These are phyloP conservation scores for Tetropium fuscum DNA, from an alignment of 2,888 invertebrate genomes.

Conservation along the genomic window DNA sequence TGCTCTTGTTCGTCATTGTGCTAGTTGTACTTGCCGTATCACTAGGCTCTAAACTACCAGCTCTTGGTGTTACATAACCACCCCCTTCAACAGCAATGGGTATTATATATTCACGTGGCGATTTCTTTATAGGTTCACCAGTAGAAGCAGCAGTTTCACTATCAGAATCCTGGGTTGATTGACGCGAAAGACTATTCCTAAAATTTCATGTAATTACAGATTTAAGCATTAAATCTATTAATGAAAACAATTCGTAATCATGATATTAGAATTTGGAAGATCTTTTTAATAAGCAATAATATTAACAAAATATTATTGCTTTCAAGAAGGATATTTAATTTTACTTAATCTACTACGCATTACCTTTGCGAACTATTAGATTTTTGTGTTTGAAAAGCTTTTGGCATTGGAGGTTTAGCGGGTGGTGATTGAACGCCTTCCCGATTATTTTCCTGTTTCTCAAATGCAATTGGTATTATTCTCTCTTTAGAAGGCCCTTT, in stretches of 20 bases:
- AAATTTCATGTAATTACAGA: slow-evolving; percentile 25
- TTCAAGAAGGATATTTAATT: background rate
- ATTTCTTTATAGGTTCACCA: slow-evolving; percentile 85
- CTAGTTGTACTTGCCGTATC: slow-evolving; percentile 72
- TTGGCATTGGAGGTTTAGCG: slow-evolving; percentile 66
- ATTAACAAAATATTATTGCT: background rate
- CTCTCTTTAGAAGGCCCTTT: slow-evolving; percentile 69
- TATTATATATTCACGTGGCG: slow-evolving; percentile 91
- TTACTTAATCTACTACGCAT: slow-evolving; percentile 5
- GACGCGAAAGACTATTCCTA: slow-evolving; percentile 68
- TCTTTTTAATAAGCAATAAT: no score
- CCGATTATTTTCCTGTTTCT: slow-evolving; percentile 59
- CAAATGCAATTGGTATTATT: slow-evolving; percentile 75
- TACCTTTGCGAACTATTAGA: slow-evolving; percentile 64
- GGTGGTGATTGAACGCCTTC: slow-evolving; percentile 58
- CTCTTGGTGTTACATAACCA: slow-evolving; percentile 83
- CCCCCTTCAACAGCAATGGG: slow-evolving; percentile 94
- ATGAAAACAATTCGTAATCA: no score
- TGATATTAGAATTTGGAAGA: no score
- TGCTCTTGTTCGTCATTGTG: slow-evolving; percentile 68
- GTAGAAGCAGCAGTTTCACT: slow-evolving; percentile 72
- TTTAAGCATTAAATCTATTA: no score
- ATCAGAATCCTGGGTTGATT: slow-evolving; percentile 79
- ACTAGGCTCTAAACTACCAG: slow-evolving; percentile 81
- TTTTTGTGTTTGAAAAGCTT: slow-evolving; percentile 66